phyloP scores from a whole-genome alignment of 2,888 invertebrate species.

The Oscheius onirici region DNA sequence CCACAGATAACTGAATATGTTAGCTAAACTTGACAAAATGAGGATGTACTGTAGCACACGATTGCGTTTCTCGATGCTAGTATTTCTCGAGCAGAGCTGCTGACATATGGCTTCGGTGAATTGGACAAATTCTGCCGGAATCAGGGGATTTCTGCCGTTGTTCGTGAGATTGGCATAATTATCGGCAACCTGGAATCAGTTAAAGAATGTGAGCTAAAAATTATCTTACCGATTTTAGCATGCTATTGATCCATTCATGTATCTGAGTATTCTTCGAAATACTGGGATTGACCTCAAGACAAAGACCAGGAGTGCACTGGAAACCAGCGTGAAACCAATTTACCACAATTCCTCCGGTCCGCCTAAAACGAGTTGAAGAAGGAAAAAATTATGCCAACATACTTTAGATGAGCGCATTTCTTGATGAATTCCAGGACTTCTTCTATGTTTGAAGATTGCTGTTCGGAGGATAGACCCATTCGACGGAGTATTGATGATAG shows the following conservation, averaged over 20 bases:
- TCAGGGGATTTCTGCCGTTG: constrained; percentile 3
- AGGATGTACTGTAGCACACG: constrained; percentile 5
- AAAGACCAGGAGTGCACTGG: constrained; percentile 4
- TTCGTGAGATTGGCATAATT: neutral
- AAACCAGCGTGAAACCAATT: constrained; percentile 9
- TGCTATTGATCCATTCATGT: constrained; percentile 3
- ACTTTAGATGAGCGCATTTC: constrained; percentile 8
- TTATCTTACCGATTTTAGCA: constrained; percentile 2
- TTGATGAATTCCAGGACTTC: neutral
- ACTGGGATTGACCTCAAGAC: neutral
- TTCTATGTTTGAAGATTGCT: neutral
- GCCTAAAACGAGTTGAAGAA: neutral
- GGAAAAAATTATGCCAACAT: neutral
- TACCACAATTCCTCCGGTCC: neutral
- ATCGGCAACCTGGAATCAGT: constrained; percentile 6
- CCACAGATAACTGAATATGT: constrained; percentile 6
- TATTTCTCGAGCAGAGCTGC: neutral
- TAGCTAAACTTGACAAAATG: neutral
- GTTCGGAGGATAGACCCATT: constrained; percentile 5
- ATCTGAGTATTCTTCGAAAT: constrained; percentile 15
- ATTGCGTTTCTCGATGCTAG: neutral
- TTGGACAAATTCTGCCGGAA: constrained; percentile 8
- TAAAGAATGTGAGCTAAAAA: neutral
- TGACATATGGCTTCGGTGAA: neutral
- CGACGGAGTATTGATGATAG: constrained; percentile 11